phyloP scores from a whole-genome alignment of 2,113 vertebrate genomes.

The Lasiurus cinereus region DNA sequence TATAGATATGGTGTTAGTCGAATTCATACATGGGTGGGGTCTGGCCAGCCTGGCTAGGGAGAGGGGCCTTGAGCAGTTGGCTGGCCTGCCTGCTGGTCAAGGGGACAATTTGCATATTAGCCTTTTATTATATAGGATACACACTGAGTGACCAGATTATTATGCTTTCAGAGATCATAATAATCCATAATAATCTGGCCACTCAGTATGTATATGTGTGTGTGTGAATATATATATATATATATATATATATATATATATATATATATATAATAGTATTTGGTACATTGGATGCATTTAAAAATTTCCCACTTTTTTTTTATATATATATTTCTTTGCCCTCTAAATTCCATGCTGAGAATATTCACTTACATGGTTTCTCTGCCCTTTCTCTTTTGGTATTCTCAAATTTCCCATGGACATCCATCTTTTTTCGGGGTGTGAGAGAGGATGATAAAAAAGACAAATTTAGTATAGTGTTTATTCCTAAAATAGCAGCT shows the following conservation, averaged over 20 bases:
- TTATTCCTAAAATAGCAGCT: not conserved
- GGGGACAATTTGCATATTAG: too few relatives aligned
- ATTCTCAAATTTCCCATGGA: not conserved
- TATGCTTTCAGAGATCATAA: too few relatives aligned
- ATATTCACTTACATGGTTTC: not conserved
- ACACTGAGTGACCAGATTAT: too few relatives aligned
- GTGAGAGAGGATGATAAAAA: not conserved
- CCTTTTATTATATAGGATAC: too few relatives aligned
- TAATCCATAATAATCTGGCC: too few relatives aligned
- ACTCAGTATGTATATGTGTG: too few relatives aligned
- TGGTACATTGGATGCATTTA: not conserved
- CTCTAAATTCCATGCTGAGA: slow-evolving; percentile 18
- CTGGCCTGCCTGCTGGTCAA: too few relatives aligned
- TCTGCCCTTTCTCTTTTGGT: not conserved
- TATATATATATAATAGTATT: not conserved
- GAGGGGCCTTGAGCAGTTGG: too few relatives aligned
- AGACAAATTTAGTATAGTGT: not conserved
- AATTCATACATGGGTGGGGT: too few relatives aligned
- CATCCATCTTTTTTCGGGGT: not conserved
- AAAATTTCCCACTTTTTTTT: not conserved
- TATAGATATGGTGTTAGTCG: slow-evolving; percentile 18
- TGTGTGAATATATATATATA: not conserved
- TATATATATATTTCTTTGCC: not conserved
- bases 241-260: too few relatives aligned
- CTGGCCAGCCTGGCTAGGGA: too few relatives aligned